Conservation (phyloP, 2,888 invertebrate species). For the Meliscaeva auricollis region DNA sequence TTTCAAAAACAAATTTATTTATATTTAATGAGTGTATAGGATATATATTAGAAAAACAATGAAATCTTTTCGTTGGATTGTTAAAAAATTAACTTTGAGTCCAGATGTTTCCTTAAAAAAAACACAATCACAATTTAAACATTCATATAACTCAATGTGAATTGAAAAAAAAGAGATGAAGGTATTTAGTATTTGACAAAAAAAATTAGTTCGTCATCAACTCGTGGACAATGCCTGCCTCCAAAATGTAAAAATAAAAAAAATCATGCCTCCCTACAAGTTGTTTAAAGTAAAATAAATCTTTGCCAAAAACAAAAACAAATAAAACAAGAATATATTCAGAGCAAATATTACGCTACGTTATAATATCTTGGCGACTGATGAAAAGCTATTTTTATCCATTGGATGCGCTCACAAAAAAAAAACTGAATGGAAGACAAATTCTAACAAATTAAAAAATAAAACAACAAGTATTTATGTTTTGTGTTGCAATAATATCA, state of each 20-base stretch:
- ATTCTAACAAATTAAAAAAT: conserved; percentile 1
- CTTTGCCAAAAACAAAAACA: background rate
- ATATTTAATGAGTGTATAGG: background rate
- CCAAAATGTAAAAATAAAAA: conserved; percentile 12
- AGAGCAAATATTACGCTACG: conserved; percentile 6
- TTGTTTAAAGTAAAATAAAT: background rate
- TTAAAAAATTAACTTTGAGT: background rate
- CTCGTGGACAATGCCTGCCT: background rate
- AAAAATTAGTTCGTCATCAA: conserved; percentile 4
- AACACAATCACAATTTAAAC: background rate
- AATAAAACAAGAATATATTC: conserved; percentile 1
- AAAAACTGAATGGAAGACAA: conserved; percentile 5
- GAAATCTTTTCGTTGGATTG: background rate
- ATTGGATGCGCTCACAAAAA: background rate
- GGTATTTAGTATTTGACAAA: background rate
- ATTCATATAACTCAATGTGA: too few species aligned
- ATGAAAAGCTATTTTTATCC: conserved; percentile 17
- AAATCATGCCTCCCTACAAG: conserved; percentile 4
- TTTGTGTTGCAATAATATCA: conserved; percentile 25
- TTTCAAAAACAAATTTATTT: background rate
- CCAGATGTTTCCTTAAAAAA: conserved; percentile 5
- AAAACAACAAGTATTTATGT: too few species aligned
- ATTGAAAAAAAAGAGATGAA: background rate
- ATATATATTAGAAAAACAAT: background rate
- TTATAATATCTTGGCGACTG: background rate